Evolutionary conservation across 2,113 vertebrate species (phyloP).

Genomic region (Oncorhynchus keta): DNA sequence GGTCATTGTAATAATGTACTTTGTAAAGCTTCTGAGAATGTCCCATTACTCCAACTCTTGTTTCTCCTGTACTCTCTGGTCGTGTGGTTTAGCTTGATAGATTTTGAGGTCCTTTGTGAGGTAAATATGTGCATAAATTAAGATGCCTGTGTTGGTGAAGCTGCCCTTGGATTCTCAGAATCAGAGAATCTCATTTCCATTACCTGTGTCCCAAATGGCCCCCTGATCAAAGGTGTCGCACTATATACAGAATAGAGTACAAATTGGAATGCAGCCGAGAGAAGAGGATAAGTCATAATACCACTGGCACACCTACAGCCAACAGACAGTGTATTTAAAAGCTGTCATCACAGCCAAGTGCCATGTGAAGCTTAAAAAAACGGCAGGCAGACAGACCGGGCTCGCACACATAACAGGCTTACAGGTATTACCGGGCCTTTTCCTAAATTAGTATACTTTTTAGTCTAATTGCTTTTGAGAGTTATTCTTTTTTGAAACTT

Average conservation of each 20-base stretch:
- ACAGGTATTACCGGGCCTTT: slow-evolving; percentile 60
- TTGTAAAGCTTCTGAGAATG: too few species aligned
- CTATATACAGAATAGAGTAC: too few species aligned
- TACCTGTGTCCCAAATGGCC: slow-evolving; percentile 4
- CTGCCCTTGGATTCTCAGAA: slow-evolving; percentile 31
- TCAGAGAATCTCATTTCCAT: slow-evolving; percentile 24
- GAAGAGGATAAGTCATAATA: slow-evolving; percentile 59
- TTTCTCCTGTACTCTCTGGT: slow-evolving; percentile 24
- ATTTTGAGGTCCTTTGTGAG: slow-evolving; percentile 46
- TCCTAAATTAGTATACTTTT: slow-evolving; percentile 59
- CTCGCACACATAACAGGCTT: too few species aligned
- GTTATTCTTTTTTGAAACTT: too few species aligned
- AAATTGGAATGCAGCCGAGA: not conserved
- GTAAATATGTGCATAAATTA: slow-evolving; percentile 14
- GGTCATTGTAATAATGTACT: too few species aligned
- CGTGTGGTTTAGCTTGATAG: slow-evolving; percentile 35
- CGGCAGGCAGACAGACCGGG: slow-evolving; percentile 26
- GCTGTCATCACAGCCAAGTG: slow-evolving; percentile 62
- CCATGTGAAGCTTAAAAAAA: slow-evolving; percentile 56
- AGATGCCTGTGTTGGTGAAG: slow-evolving; percentile 8
- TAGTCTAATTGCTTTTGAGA: slow-evolving; percentile 61
- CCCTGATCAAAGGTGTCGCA: too few species aligned
- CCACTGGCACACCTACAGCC: slow-evolving; percentile 44
- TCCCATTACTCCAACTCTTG: not conserved
- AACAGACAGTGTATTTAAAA: slow-evolving; percentile 62